phyloP scores from a whole-genome alignment of 1,140 invertebrate species.

The Chrysopa pallens region DNA sequence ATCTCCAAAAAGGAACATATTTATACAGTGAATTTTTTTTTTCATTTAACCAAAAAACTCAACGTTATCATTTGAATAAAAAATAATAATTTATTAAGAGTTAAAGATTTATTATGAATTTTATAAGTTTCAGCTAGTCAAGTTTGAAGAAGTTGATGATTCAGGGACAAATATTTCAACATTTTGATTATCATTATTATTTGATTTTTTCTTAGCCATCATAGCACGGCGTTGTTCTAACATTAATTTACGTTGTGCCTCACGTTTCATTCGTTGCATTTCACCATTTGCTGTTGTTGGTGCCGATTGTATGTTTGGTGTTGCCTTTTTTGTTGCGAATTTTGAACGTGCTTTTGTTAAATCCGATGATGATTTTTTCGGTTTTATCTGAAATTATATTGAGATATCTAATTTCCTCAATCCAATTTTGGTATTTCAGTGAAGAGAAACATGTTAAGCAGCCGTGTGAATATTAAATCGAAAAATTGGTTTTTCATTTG shows the following conservation, averaged over 20 bases:
- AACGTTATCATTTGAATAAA: no score
- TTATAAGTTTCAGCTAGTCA: not conserved
- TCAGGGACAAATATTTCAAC: slow-evolving; percentile 43
- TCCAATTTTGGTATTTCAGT: not conserved
- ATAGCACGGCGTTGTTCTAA: slow-evolving; percentile 56
- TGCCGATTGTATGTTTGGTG: slow-evolving; percentile 24
- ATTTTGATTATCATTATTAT: slow-evolving; percentile 6
- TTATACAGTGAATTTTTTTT: no score
- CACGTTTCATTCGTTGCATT: slow-evolving; percentile 40
- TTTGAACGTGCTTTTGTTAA: slow-evolving; percentile 19
- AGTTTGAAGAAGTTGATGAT: slow-evolving; percentile 21
- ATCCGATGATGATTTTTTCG: slow-evolving; percentile 10
- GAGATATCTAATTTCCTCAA: slow-evolving; percentile 2
- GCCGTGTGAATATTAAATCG: no score
- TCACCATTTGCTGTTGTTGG: slow-evolving; percentile 26
- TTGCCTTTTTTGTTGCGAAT: slow-evolving; percentile 15
- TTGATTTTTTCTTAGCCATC: slow-evolving; percentile 26
- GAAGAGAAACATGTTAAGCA: not conserved
- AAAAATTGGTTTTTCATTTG: no score
- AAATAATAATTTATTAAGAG: no score
- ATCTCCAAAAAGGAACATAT: no score
- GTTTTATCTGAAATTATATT: slow-evolving; percentile 5
- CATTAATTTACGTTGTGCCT: slow-evolving; percentile 61
- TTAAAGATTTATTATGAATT: no score
- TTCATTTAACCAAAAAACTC: no score